Base-by-base conservation (phyloP, 1,140 invertebrate species). In the Chymomyza costata region DNA sequence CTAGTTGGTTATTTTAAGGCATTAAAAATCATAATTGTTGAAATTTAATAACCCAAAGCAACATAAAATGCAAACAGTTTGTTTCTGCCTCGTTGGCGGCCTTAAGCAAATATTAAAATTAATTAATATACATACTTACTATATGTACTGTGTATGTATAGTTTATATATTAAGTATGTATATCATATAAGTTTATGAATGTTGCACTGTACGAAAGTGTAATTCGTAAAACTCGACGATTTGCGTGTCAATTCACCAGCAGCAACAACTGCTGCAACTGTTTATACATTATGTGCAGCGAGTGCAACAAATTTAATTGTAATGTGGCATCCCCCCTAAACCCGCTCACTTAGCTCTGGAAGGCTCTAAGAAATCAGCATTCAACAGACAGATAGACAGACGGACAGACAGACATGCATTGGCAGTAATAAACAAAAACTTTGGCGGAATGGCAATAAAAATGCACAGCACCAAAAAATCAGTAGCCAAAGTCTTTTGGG, bases 261-360 rank as follows among this genome's bases (percentile, higher is more conserved):
- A 32, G 50, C 37, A 48, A 38, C 46, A 32, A 47, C 54, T 48
- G 48, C 46, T 40, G 50, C 38, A 51, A 78, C 70, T 76, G 62
- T 67, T 76, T 76, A 76, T 76, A 73, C 71, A 76, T 78, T 80
- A 78, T 76, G 71, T 78, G 71, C 71, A 76, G 73, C 71, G 71
- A 76, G 54, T 76, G 71, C 71, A 76, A 76, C 71, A 78, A 78
- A 78, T 78, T 78, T 67, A 78, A 78, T 80, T 78, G 73, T 78
- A 43, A 50, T 76, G 52, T 45, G 45, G 45, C 44, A 35, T 48
- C 44, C 52, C n/a, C n/a, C n/a, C n/a, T n/a, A n/a, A n/a, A n/a
- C n/a, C n/a, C n/a, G n/a, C n/a, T n/a, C n/a, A n/a, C n/a, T n/a
- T n/a, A n/a, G n/a, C n/a, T n/a, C n/a, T n/a, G n/a, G n/a, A n/a